These are phyloP conservation scores for Leptarthrus brevirostris DNA, from an alignment of 2,888 invertebrate species.

Conservation along the genomic window DNA sequence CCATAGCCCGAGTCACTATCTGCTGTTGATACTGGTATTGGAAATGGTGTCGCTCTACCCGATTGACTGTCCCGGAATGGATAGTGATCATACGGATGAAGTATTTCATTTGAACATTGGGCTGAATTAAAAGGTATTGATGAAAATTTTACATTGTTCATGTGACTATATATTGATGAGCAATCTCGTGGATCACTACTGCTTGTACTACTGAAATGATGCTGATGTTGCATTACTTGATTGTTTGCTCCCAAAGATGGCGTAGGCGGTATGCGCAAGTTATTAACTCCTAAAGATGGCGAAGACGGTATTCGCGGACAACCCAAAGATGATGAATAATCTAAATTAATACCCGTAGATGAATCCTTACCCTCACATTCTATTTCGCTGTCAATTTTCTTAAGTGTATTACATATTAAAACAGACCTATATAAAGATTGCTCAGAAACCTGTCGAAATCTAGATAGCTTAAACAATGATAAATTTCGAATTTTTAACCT, in stretches of 20 bases:
- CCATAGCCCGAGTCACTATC: constrained; percentile 83
- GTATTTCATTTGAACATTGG: constrained; percentile 55
- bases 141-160: not conserved
- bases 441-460: constrained; percentile 88
- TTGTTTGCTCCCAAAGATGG: constrained; percentile 48
- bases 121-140: constrained; percentile 19
- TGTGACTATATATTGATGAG: not conserved
- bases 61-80: constrained; percentile 67
- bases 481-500: constrained; percentile 90
- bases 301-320: constrained; percentile 55
- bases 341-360: constrained; percentile 50
- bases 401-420: constrained; percentile 91
- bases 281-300: no score
- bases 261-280: no score
- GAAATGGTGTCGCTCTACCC: constrained; percentile 79
- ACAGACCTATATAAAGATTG: constrained; percentile 90
- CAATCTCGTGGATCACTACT: constrained; percentile 45
- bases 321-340: constrained; percentile 35
- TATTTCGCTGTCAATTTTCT: constrained; percentile 90
- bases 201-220: constrained; percentile 29
- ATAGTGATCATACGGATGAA: constrained; percentile 67
- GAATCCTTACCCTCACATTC: constrained; percentile 56
- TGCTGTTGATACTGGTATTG: constrained; percentile 63
- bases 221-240: constrained; percentile 57
- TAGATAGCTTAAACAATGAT: constrained; percentile 90